A percentile compares a stretch with the other conserved stretches of the same genome.
phyloP scores from a whole-genome alignment of 2,888 invertebrate genomes.

The Ganaspis brasiliensis region DNA sequence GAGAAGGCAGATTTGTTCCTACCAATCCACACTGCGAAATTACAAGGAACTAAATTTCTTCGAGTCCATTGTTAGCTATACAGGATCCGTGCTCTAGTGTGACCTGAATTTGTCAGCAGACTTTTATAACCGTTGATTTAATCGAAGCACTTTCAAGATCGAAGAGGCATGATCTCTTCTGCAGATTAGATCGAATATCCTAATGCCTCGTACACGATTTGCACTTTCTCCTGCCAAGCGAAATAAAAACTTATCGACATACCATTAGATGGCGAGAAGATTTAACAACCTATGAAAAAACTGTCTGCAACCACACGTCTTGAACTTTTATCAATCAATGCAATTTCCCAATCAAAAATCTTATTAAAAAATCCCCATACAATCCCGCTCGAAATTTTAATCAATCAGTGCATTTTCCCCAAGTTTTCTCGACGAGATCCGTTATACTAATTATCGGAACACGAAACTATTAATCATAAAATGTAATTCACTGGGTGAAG shows the following conservation, averaged over 20 bases:
- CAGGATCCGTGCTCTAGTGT: not conserved
- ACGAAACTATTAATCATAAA: slow-evolving; percentile 11
- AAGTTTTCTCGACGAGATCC: too few species aligned
- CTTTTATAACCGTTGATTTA: not conserved
- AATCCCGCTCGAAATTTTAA: too few species aligned
- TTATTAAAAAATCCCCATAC: too few species aligned
- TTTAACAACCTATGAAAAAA: too few species aligned
- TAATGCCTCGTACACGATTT: slow-evolving; percentile 13
- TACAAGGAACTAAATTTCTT: not conserved
- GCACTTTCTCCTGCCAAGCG: slow-evolving; percentile 8
- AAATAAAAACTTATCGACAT: not conserved
- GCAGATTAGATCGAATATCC: slow-evolving; percentile 29
- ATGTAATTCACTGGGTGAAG: slow-evolving; percentile 1
- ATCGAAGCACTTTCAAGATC: slow-evolving; percentile 9
- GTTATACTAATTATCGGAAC: not conserved
- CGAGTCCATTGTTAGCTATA: not conserved
- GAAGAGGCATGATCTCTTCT: slow-evolving; percentile 20
- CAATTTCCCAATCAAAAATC: too few species aligned
- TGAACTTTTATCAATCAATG: not conserved
- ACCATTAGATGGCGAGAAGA: not conserved
- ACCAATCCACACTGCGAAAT: not conserved
- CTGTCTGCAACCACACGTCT: too few species aligned
- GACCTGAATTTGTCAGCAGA: slow-evolving; percentile 22
- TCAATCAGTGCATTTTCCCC: too few species aligned
- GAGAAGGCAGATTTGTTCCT: too few species aligned